These are phyloP conservation scores for Alexandromys fortis DNA, from an alignment of 2,113 vertebrate species.

Conservation along the genomic window DNA sequence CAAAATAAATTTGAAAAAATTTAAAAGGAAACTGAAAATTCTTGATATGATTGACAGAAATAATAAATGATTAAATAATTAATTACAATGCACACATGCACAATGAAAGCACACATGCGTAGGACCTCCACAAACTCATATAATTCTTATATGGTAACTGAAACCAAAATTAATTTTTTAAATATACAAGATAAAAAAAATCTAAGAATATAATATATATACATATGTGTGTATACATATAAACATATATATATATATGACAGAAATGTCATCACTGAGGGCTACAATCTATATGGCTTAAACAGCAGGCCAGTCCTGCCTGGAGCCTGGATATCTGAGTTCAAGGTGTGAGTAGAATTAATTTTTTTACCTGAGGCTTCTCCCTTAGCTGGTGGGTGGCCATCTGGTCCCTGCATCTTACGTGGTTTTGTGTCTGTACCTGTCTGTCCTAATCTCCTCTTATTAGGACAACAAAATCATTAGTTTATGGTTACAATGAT, in stretches of 20 bases:
- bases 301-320: not conserved
- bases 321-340: not conserved
- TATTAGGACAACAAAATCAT: not conserved
- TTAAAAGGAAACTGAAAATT: not conserved
- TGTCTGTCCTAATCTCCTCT: not conserved
- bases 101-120: not conserved
- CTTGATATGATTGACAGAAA: not conserved
- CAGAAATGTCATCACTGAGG: not conserved
- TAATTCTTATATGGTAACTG: not conserved
- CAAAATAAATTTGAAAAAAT: not conserved
- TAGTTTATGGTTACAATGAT: no score
- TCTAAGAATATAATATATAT: not conserved
- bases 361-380: not conserved
- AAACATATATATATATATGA: no score
- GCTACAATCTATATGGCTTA: accelerated
- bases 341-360: not conserved
- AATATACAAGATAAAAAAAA: not conserved
- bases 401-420: not conserved
- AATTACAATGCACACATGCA: no score
- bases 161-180: not conserved
- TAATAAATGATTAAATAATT: not conserved
- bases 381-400: not conserved
- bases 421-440: not conserved
- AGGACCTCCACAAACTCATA: not conserved
- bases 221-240: no score